Evolutionary conservation across 2,888 invertebrate species (phyloP).

Genomic region (Nephrotoma guestfalica): DNA sequence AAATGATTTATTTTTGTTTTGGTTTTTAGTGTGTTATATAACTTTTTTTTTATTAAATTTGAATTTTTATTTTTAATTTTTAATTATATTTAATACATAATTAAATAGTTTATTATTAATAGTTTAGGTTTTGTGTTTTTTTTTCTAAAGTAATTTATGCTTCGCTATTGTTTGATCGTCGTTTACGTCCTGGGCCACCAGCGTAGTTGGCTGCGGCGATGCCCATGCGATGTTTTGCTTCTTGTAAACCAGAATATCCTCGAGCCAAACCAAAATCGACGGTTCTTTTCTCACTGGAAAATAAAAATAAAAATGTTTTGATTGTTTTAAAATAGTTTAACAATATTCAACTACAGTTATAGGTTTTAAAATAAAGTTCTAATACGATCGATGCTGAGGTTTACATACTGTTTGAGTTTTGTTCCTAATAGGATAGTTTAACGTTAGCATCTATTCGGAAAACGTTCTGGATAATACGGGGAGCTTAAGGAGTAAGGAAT

Average conservation of each 20-base stretch:
- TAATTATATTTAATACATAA: background rate
- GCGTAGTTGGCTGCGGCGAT: slow-evolving; percentile 79
- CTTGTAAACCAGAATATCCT: slow-evolving; percentile 78
- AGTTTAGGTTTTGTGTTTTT: background rate
- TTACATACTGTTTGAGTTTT: too few species aligned
- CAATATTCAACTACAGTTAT: too few species aligned
- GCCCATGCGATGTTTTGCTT: slow-evolving; percentile 85
- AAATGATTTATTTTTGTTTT: background rate
- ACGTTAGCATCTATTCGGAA: too few species aligned
- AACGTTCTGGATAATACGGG: too few species aligned
- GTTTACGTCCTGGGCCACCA: slow-evolving; percentile 76
- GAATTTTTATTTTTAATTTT: background rate
- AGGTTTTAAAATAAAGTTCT: too few species aligned
- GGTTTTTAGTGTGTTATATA: background rate
- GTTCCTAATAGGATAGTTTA: too few species aligned
- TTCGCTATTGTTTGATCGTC: slow-evolving; percentile 40
- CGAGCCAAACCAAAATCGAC: slow-evolving; percentile 76
- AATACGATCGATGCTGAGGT: too few species aligned
- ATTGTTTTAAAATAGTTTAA: too few species aligned
- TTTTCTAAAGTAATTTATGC: background rate
- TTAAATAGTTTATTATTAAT: background rate
- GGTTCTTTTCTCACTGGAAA: slow-evolving; percentile 62
- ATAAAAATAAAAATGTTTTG: background rate
- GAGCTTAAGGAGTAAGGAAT: too few species aligned
- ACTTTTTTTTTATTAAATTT: background rate